Base-by-base conservation (phyloP, 2,888 invertebrate species). In the Anoncus sp. region DNA sequence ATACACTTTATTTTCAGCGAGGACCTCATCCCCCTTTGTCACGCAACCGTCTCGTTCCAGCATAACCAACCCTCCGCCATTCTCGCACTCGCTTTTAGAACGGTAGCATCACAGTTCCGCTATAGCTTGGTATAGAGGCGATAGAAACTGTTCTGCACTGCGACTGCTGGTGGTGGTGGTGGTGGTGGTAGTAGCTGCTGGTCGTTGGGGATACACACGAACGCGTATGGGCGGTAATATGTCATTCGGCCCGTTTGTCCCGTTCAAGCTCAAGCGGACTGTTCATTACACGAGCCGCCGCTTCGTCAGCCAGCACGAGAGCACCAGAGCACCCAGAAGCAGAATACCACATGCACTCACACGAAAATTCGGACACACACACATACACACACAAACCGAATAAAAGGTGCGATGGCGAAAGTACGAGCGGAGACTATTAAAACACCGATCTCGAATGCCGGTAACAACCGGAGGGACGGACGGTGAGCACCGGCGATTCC, bases 231-330 rank as follows among this genome's bases (percentile, higher is more conserved):
- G 62, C 53, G 76, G 78, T 79, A 79, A 81, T 81, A 79, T 75
- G 79, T 81, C 81, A 79, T 81, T 77, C 81, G 65, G 74, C 66
- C 81, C 81, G 81, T 79, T 81, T 81, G 81, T 81, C 85, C 84
- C 82, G 82, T 85, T 85, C 83, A 84, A 84, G 85, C 85, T 85
- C 84, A 85, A 82, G 84, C 80, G 83, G 81, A 81, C 82, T 82
- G 81, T 81, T 81, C 81, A 81, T 81, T 81, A 81, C 79, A 79
- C 79, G 79, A 81, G 81, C 79, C 75, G 77, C 74, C 79, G 79
- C 81, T 81, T 81, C 79, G 79, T 81, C 79, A 81, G 81, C 67
- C 79, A 49, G 70, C 73, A 70, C 70, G 76, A 49, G 70, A 73
- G 76, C 62, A 67, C 67, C 72, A 59, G 45, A 72, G 73, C 63